These are phyloP conservation scores for Tetheella fluctuosa DNA, from an alignment of 2,888 invertebrate genomes.

Conservation along the genomic window DNA sequence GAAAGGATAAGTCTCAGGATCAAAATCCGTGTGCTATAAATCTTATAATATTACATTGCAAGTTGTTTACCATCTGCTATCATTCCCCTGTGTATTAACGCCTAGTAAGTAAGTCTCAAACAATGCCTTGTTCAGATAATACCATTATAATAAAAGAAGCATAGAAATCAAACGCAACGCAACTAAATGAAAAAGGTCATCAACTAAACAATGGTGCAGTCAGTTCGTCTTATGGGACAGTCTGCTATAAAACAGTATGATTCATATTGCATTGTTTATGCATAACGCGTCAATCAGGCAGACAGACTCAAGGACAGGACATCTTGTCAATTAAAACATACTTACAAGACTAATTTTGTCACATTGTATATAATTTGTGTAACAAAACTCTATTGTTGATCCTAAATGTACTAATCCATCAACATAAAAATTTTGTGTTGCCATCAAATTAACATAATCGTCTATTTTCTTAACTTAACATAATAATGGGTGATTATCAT, in stretches of 20 bases:
- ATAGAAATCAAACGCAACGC: slow-evolving; percentile 1
- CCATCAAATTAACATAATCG: neutral
- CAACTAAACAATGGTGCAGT: slow-evolving; percentile 16
- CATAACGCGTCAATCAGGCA: slow-evolving; percentile 29
- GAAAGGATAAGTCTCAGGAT: too few relatives aligned
- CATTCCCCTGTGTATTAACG: too few relatives aligned
- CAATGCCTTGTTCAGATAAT: too few relatives aligned
- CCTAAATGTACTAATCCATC: neutral
- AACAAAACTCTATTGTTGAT: slow-evolving; percentile 1
- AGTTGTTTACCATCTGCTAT: too few relatives aligned
- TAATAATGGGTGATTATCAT: neutral
- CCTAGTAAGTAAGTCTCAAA: too few relatives aligned
- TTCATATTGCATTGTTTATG: slow-evolving; percentile 45
- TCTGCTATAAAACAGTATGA: slow-evolving; percentile 42
- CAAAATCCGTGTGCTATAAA: too few relatives aligned
- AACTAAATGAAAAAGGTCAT: slow-evolving; percentile 11
- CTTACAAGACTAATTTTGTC: neutral
- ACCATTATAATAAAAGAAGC: neutral
- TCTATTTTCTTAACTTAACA: neutral
- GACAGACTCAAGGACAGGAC: slow-evolving; percentile 25
- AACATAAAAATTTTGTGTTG: neutral
- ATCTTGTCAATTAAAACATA: slow-evolving; percentile 27
- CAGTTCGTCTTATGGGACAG: slow-evolving; percentile 23
- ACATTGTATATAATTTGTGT: neutral
- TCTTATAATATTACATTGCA: too few relatives aligned